These are phyloP conservation scores for Tauraco hartlaubi DNA, from an alignment of 2,797 vertebrate species.

Conservation along the genomic window DNA sequence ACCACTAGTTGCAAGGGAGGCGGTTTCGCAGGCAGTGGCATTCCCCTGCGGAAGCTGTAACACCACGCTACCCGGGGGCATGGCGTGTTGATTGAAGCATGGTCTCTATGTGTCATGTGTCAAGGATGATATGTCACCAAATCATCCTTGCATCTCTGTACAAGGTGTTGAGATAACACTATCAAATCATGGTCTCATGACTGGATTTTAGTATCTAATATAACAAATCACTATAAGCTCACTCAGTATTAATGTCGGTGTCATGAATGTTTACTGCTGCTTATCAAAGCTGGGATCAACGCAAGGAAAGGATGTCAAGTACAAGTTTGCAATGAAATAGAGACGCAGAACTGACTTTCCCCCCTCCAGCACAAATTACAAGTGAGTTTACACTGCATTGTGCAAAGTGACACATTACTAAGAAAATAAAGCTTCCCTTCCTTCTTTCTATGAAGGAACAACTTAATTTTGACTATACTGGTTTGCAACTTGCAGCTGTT, in stretches of 20 bases:
- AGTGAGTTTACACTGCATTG: background rate
- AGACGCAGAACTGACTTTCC: background rate
- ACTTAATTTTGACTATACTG: background rate
- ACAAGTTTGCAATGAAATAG: background rate
- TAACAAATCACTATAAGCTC: background rate
- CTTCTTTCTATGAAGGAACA: background rate
- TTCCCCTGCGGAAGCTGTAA: background rate
- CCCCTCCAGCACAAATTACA: background rate
- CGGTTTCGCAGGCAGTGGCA: background rate
- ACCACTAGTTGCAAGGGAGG: constrained; percentile 42
- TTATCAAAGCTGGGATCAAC: background rate
- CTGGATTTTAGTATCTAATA: background rate
- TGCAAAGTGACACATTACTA: background rate
- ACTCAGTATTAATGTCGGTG: background rate
- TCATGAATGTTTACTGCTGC: background rate
- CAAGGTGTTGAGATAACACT: constrained; percentile 36
- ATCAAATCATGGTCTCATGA: constrained; percentile 22
- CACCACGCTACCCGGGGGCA: constrained; percentile 43
- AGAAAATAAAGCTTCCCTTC: background rate
- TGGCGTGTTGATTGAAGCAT: constrained; percentile 66
- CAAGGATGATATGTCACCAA: constrained; percentile 76
- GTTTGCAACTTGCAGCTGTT: background rate
- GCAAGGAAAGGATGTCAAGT: background rate
- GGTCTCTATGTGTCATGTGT: constrained; percentile 70
- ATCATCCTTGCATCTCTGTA: constrained; percentile 52